A percentile compares a stretch with the other conserved stretches of the same genome.
Evolutionary conservation across 1,140 invertebrate genomes (phyloP).

Genomic region (Solen grandis): DNA sequence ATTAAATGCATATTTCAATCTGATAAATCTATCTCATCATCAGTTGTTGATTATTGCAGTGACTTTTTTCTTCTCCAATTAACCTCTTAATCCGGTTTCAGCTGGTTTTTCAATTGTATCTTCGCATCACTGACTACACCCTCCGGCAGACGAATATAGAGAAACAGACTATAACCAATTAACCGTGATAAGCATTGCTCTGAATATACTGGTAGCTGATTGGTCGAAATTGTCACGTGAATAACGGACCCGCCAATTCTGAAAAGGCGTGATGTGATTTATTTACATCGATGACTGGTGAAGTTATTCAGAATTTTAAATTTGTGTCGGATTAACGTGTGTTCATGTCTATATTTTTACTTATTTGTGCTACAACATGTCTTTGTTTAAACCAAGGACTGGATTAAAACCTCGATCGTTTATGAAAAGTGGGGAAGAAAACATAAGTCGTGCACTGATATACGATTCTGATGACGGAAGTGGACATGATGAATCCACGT

Average conservation of each 20-base stretch:
- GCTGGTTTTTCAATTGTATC: constrained; percentile 5
- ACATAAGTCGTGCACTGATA: constrained; percentile 64
- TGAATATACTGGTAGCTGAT: constrained; percentile 54
- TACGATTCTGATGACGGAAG: constrained; percentile 69
- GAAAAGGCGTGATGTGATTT: constrained; percentile 52
- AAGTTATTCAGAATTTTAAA: constrained; percentile 35
- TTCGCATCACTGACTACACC: constrained; percentile 29
- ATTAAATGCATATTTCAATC: no score
- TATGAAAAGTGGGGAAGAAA: constrained; percentile 55
- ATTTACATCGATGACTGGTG: constrained; percentile 35
- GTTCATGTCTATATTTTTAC: neutral
- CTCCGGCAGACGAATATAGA: neutral
- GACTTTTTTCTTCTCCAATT: no score
- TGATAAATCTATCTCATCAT: no score
- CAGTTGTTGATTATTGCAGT: no score
- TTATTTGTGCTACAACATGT: constrained; percentile 28
- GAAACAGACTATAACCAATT: constrained; percentile 50
- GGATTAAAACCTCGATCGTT: constrained; percentile 46
- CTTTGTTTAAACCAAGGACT: constrained; percentile 45
- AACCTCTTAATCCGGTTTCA: no score
- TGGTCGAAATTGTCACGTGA: constrained; percentile 64
- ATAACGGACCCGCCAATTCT: constrained; percentile 72
- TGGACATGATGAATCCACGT: constrained; percentile 50
- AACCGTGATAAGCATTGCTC: constrained; percentile 32
- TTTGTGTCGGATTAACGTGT: constrained; percentile 44